These are phyloP conservation scores for Pterostichus niger DNA, from an alignment of 2,888 invertebrate genomes.

Conservation along the genomic window DNA sequence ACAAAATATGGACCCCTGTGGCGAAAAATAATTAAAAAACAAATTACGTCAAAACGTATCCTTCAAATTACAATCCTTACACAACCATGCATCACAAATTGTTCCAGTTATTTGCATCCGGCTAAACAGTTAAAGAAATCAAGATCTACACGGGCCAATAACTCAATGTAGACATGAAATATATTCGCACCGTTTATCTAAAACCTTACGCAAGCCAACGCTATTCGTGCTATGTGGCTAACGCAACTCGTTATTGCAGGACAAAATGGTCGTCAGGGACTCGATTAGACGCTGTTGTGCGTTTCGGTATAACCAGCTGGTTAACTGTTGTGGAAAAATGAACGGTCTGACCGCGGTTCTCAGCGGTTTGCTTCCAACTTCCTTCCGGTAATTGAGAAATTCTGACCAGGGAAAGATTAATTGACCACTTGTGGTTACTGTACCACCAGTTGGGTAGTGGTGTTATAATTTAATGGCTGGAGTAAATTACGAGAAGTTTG, in stretches of 20 bases:
- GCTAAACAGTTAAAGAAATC: background rate
- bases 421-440: slow-evolving; percentile 58
- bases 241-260: background rate
- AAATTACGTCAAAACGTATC: background rate
- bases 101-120: background rate
- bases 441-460: slow-evolving; percentile 29
- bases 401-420: slow-evolving; percentile 54
- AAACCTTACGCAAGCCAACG: slow-evolving; percentile 1
- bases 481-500: slow-evolving; percentile 24
- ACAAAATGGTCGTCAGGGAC: slow-evolving; percentile 19
- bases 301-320: slow-evolving; percentile 24
- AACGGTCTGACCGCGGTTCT: slow-evolving; percentile 20
- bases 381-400: slow-evolving; percentile 55
- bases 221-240: background rate
- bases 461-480: slow-evolving; percentile 27
- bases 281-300: slow-evolving; percentile 5
- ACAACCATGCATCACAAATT: too few relatives aligned
- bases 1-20: background rate
- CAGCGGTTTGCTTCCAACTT: slow-evolving; percentile 41
- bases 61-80: background rate
- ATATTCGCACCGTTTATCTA: background rate
- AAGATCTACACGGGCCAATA: background rate
- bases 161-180: background rate
- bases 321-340: slow-evolving; percentile 49
- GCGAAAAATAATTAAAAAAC: slow-evolving; percentile 34